Base-by-base conservation (phyloP, 1,140 invertebrate species). In the Drosophila littoralis region DNA sequence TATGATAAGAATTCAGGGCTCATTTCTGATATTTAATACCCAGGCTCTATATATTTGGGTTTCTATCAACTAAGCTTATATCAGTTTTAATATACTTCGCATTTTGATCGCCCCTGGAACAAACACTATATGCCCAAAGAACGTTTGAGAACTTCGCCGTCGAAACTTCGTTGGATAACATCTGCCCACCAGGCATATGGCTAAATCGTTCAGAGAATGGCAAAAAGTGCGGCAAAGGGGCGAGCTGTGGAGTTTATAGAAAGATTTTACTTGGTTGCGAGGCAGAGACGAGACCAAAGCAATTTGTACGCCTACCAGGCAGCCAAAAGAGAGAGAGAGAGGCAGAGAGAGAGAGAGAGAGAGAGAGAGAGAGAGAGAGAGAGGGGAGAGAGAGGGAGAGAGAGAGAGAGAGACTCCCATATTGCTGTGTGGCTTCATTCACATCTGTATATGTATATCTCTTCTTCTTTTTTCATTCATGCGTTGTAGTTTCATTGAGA, bases 281-380 rank as follows among this genome's bases (percentile, higher is more conserved):
- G 50, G 42, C 58, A 36, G 54, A 43, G 64, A 50, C 64, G 63
- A 75, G 57, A 74, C 66, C 75, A 74, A 82, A 69, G 75, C 81
- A 79, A 88, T 88, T 83, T 83, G 77, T 77, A 88, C 83, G 83
- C 83, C 83, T 86, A 88, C 83, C 70, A 61, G 51, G 22, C 60
- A 43, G 2, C 54, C 40, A 13, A 9, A 45, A 42, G n/a, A 8
- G 13, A 45, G 7, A 43, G 40, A 43, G 9, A 42, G 57, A 42
- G 42, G 38, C 32, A 57, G 48, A 63, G 42, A 33, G 35, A 42
- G 42, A 59, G 50, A 33, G 28, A 33, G 48, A 45, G 46, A 48
- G 57, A 38, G 17, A 33, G 22, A 63, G 52, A 17, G 15, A 17
- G 13, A 7, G 7, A 46, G 13, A 0, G 7, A 36, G 12, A 6